Percentiles rank a stretch among this genome's conserved stretches.
Evolutionary conservation across 2,113 vertebrate species (phyloP).

Genomic region (Hoplias malabaricus): DNA sequence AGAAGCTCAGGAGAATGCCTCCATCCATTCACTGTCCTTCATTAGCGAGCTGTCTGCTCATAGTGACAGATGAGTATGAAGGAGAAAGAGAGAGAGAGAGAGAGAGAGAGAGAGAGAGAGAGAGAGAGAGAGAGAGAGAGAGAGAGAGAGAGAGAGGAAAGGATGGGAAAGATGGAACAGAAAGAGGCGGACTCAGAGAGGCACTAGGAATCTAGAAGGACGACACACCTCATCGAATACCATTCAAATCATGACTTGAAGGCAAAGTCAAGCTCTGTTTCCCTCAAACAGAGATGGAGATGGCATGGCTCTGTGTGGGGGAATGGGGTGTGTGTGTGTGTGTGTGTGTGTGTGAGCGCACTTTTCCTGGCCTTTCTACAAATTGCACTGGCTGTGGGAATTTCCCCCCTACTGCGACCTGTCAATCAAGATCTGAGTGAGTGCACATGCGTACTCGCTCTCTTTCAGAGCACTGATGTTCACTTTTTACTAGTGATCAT

Average conservation of each 20-base stretch:
- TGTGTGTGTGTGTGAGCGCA: background rate
- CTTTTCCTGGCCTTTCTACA: conserved; percentile 38
- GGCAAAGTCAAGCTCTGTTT: conserved; percentile 49
- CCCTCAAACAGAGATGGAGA: conserved; percentile 47
- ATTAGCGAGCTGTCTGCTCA: conserved; percentile 42
- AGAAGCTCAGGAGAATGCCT: conserved; percentile 47
- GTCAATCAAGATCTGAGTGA: conserved; percentile 43
- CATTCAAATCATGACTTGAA: conserved; percentile 56
- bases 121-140: conserved; percentile 6
- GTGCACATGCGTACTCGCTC: background rate
- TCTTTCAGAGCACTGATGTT: conserved; percentile 20
- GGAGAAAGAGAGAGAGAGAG: no score
- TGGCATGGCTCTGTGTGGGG: conserved; percentile 32
- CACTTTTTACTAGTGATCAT: conserved; percentile 31
- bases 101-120: conserved; percentile 41
- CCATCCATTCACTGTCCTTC: conserved; percentile 50
- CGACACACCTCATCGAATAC: conserved; percentile 48
- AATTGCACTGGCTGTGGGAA: conserved; percentile 46
- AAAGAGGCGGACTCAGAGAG: conserved; percentile 31
- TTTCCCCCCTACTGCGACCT: conserved; percentile 50
- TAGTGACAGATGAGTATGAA: conserved; percentile 44
- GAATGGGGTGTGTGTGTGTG: conserved; percentile 3
- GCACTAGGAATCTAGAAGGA: conserved; percentile 34
- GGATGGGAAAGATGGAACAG: conserved; percentile 19
- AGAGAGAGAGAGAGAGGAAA: conserved; percentile 19